Evolutionary conservation across 2,113 vertebrate species (phyloP).

Genomic region (Heterotis niloticus): DNA sequence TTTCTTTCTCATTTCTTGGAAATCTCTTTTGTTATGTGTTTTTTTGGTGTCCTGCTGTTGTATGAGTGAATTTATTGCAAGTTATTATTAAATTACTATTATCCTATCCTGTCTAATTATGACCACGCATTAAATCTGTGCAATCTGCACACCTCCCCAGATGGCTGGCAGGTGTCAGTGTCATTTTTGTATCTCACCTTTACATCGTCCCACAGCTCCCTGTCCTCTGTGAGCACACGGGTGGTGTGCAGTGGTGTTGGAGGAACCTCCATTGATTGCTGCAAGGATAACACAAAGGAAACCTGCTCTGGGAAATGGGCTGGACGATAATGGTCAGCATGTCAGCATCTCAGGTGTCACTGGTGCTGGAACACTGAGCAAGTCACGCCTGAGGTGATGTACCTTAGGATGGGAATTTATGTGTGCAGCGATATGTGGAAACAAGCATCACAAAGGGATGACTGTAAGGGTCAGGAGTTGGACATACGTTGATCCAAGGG

Average conservation of each 20-base stretch:
- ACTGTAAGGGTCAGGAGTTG: neutral
- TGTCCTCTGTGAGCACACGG: slow-evolving; percentile 89
- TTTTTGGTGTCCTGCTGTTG: too few species aligned
- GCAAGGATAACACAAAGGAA: slow-evolving; percentile 33
- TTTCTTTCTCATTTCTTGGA: too few species aligned
- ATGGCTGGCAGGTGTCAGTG: slow-evolving; percentile 45
- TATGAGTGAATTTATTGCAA: too few species aligned
- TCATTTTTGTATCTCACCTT: slow-evolving; percentile 72
- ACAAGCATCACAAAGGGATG: neutral
- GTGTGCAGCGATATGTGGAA: neutral
- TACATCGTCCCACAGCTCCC: slow-evolving; percentile 94
- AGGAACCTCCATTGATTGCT: slow-evolving; percentile 91
- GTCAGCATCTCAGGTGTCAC: neutral
- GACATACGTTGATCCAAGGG: slow-evolving; percentile 91
- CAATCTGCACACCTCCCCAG: neutral
- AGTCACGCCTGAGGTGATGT: neutral
- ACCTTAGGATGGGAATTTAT: neutral
- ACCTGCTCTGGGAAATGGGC: neutral
- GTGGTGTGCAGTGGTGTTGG: slow-evolving; percentile 92
- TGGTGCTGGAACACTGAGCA: neutral
- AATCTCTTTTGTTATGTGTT: too few species aligned
- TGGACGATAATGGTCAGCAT: slow-evolving; percentile 14
- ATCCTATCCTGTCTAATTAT: too few species aligned
- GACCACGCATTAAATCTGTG: too few species aligned
- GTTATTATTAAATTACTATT: too few species aligned